phyloP scores from a whole-genome alignment of 1,140 invertebrate genomes.

The Lasioglossum albipes region DNA sequence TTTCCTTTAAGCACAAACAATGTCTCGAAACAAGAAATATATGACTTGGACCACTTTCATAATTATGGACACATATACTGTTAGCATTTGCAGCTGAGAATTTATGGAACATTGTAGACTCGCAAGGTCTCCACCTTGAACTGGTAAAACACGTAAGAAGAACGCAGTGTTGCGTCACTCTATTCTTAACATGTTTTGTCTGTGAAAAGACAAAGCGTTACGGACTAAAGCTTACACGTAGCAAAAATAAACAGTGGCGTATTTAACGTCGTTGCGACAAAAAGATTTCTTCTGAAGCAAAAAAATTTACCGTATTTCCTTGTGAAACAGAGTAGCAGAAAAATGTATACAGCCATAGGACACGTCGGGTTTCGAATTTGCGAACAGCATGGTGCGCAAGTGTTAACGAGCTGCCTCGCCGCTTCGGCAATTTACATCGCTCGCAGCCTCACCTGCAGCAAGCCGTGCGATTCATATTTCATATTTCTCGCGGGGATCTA shows the following conservation, averaged over 20 bases:
- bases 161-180: neutral
- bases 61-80: neutral
- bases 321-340: neutral
- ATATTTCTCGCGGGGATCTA: conserved; percentile 61
- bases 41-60: too few species aligned
- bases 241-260: neutral
- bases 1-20: too few species aligned
- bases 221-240: too few species aligned
- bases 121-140: neutral
- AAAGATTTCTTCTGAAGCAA: too few species aligned
- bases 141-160: neutral
- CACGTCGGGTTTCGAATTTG: neutral
- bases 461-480: conserved; percentile 61
- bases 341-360: too few species aligned
- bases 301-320: neutral
- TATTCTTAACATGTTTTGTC: neutral
- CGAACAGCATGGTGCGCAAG: neutral
- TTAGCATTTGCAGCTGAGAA: neutral
- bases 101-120: neutral
- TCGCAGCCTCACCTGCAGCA: neutral
- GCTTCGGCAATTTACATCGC: neutral
- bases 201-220: neutral
- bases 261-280: too few species aligned
- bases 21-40: too few species aligned
- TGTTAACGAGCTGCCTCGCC: neutral